phyloP scores from a whole-genome alignment of 2,113 vertebrate species.

The Craseonycteris thonglongyai region DNA sequence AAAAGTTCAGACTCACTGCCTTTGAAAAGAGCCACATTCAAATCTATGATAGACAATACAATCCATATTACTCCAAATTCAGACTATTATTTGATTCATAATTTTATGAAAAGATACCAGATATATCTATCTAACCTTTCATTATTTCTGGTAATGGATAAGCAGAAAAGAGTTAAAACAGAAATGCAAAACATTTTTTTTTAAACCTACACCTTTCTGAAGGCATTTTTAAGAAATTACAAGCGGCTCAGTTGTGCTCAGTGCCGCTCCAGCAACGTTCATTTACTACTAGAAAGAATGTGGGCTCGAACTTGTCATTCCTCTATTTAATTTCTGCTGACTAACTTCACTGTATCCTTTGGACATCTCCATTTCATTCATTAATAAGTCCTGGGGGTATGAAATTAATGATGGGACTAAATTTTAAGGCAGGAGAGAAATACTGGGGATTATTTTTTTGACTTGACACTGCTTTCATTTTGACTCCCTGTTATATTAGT shows the following conservation, averaged over 20 bases:
- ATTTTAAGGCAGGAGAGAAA: constrained; percentile 33
- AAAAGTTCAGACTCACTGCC: not conserved
- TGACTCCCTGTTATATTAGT: not conserved
- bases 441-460: not conserved
- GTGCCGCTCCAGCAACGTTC: not conserved
- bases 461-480: constrained; percentile 19
- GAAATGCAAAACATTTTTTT: constrained; percentile 18
- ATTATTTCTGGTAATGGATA: constrained; percentile 31
- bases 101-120: constrained; percentile 10
- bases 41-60: not conserved
- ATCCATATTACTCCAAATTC: not conserved
- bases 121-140: not conserved
- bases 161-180: constrained; percentile 14
- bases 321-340: constrained; percentile 57
- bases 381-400: constrained; percentile 63
- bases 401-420: constrained; percentile 52
- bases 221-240: not conserved
- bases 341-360: constrained; percentile 55
- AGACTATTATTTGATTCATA: not conserved
- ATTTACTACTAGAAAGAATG: not conserved
- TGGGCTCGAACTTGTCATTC: constrained; percentile 28
- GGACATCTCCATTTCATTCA: constrained; percentile 52
- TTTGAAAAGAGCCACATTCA: not conserved
- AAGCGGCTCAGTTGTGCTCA: not conserved
- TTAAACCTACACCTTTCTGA: not conserved